phyloP scores from a whole-genome alignment of 2,113 vertebrate genomes.

The Ceyx cyanopectus region DNA sequence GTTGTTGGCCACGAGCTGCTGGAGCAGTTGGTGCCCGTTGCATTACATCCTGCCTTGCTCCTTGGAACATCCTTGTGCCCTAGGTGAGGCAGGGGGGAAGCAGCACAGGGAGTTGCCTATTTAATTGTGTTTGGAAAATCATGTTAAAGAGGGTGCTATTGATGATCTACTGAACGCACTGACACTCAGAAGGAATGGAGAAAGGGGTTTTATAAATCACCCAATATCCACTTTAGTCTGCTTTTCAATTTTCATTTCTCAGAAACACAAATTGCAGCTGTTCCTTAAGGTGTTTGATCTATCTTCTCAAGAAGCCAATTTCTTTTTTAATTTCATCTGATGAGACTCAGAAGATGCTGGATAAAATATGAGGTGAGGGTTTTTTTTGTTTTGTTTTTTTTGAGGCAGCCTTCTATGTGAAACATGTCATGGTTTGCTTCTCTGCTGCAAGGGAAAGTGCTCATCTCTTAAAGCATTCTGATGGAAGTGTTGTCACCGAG shows the following conservation, averaged over 20 bases:
- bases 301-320: slow-evolving; percentile 65
- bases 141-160: slow-evolving; percentile 45
- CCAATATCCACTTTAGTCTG: slow-evolving; percentile 33
- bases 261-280: slow-evolving; percentile 60
- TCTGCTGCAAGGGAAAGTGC: slow-evolving; percentile 25
- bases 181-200: slow-evolving; percentile 46
- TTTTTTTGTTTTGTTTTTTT: slow-evolving; percentile 42
- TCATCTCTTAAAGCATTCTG: not conserved
- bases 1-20: not conserved
- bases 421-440: not conserved
- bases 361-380: slow-evolving; percentile 59
- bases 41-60: not conserved
- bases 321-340: slow-evolving; percentile 74
- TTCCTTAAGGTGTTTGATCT: slow-evolving; percentile 64
- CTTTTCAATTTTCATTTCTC: slow-evolving; percentile 68
- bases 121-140: slow-evolving; percentile 57
- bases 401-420: not conserved
- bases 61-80: not conserved
- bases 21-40: not conserved
- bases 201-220: slow-evolving; percentile 69
- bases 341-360: slow-evolving; percentile 60
- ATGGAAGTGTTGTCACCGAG: not conserved
- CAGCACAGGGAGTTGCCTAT: not conserved
- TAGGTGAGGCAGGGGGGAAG: not conserved
- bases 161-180: slow-evolving; percentile 59